Percentiles rank a stretch among this genome's conserved stretches.
Evolutionary conservation across 2,888 invertebrate species (phyloP).

Genomic region (Eupithecia subfuscata): DNA sequence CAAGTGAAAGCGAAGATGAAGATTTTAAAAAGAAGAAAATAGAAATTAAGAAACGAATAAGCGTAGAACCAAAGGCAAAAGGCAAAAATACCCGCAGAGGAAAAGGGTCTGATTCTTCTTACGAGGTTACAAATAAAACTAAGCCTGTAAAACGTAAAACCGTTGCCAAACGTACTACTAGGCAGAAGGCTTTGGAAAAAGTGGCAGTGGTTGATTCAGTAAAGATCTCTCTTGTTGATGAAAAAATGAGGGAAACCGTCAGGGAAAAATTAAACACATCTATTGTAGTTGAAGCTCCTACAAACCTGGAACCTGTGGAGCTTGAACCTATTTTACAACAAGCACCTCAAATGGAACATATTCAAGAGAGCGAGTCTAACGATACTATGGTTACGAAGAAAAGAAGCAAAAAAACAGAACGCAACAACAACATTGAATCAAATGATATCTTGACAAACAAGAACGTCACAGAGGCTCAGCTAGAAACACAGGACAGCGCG

Average conservation of each 20-base stretch:
- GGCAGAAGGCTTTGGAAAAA: conserved; percentile 27
- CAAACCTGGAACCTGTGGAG: conserved; percentile 37
- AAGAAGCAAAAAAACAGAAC: background rate
- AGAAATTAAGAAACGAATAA: conserved; percentile 50
- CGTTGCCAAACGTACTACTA: conserved; percentile 32
- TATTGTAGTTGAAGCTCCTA: conserved; percentile 48
- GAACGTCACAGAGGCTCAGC: background rate
- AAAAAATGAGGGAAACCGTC: conserved; percentile 61
- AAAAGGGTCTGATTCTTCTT: conserved; percentile 50
- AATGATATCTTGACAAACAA: conserved; percentile 7
- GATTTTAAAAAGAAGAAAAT: conserved; percentile 61
- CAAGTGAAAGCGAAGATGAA: conserved; percentile 72
- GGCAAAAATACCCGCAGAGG: conserved; percentile 33
- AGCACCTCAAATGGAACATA: conserved; percentile 59
- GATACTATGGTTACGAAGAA: conserved; percentile 18
- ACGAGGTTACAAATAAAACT: conserved; percentile 44
- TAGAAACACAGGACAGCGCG: conserved; percentile 6
- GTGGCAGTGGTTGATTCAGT: conserved; percentile 16
- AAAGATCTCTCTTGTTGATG: conserved; percentile 48
- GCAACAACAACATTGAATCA: conserved; percentile 5
- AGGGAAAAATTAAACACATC: conserved; percentile 62
- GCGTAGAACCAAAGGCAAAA: conserved; percentile 48
- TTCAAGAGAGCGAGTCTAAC: conserved; percentile 43
- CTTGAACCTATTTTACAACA: conserved; percentile 48
- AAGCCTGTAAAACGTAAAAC: conserved; percentile 44